Conservation (phyloP, 2,797 vertebrate genomes). For the Nannoperca obscura region DNA sequence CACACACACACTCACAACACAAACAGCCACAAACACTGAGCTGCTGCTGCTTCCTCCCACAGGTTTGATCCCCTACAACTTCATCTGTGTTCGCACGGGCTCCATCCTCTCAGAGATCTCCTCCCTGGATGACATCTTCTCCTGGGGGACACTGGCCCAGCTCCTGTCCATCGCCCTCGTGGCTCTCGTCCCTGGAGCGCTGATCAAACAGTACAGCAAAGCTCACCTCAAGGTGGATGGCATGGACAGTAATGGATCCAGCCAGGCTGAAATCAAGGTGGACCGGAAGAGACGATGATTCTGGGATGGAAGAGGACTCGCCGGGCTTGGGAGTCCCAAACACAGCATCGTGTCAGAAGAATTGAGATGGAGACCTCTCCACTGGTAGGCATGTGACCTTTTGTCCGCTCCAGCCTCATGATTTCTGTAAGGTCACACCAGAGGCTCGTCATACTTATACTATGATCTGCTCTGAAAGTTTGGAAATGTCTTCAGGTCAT, state of each 20-base stretch:
- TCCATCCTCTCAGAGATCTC: constrained; percentile 93
- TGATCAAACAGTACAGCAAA: constrained; percentile 90
- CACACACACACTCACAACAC: neutral
- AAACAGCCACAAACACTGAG: neutral
- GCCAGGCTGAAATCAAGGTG: constrained; percentile 56
- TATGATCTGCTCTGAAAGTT: constrained; percentile 13
- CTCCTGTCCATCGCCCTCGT: constrained; percentile 91
- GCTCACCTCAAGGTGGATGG: constrained; percentile 85
- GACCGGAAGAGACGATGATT: constrained; percentile 85
- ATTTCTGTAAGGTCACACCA: constrained; percentile 45
- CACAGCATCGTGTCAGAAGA: neutral
- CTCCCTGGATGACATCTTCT: constrained; percentile 95
- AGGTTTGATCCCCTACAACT: constrained; percentile 98
- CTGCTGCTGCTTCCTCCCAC: constrained; percentile 11
- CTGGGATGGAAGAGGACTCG: neutral
- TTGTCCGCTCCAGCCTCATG: constrained; percentile 11
- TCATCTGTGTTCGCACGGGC: constrained; percentile 97
- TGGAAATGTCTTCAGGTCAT: constrained; percentile 29
- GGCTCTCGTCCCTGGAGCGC: constrained; percentile 91
- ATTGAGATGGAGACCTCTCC: neutral
- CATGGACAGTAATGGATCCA: constrained; percentile 65
- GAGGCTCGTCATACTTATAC: neutral
- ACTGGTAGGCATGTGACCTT: constrained; percentile 35
- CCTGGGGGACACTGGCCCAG: constrained; percentile 91
- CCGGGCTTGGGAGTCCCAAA: constrained; percentile 2